Base-by-base conservation (phyloP, 1,140 invertebrate species). In the Lucilia cuprina region DNA sequence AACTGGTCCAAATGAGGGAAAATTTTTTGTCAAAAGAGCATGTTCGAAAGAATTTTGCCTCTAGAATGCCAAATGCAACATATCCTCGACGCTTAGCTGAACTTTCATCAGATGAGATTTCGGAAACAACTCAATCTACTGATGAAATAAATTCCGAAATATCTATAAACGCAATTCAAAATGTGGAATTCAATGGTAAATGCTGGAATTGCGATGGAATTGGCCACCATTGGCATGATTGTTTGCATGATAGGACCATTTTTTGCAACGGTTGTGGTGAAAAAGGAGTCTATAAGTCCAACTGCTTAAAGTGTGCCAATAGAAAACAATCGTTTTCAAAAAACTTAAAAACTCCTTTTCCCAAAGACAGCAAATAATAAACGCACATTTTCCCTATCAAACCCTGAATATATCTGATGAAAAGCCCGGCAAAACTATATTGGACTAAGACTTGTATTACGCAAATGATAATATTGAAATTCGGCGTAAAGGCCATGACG, bases 261-360 rank as follows among this genome's bases (percentile, higher is more conserved):
- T 75, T 82, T 55, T 82, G 80, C 25, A 60, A 82, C 50, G 80
- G 80, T 25, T 82, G 80, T 55, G 80, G 80, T 4, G 47, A n/a
- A 4, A 50, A 50, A 25, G 14, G 21, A 8, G 25, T 30, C 5
- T 82, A 82, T 55, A 82, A 82, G 35, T 47, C 80, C 17, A n/a
- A 50, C 17, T 82, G 80, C 34, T 4, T 30, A 78, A 78, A 41
- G 17, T 78, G 75, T 35, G 19, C n/a, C 7, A 25, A 4, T 9
- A 13, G 25, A 21, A 74, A 74, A 21, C 25, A 30, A 30, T 30
- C 25, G 25, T 30, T 30, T 30, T 30, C 25, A 30, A 30, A 30
- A 30, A 30, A 30, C 25, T 30, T 30, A 30, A 30, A 30, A 30
- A 30, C 25, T 30, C 25, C 25, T 30, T 30, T 30, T 30, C 25